Evolutionary conservation across 2,888 invertebrate genomes (phyloP), one percentile per base, ranked within the genome.

Genomic region (Gasteruption jaculator): DNA sequence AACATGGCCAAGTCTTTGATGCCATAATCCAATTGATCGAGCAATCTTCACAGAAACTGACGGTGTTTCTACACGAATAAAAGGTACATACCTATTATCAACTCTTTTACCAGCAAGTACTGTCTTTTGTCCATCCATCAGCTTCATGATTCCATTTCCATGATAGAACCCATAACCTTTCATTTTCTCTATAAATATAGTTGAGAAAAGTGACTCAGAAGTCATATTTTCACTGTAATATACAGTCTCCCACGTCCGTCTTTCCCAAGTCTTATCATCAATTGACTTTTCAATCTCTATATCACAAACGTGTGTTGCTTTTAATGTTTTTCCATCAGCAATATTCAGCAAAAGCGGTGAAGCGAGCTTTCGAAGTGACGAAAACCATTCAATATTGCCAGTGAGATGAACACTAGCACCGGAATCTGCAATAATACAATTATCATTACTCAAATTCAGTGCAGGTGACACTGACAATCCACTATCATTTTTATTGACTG

Each of bases 101-200:
- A 38, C 25, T 11, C 29, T 38, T 38, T 27, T 32, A 11, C 45
- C 45, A 42, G 35, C 30, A 7, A 42, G 12, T 21, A 45, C 20
- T 3, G 15, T 42, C 4, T 35, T 24, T 20, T 15, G 27, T 16
- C 36, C 38, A 12, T 38, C 11, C 1, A 24, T 34, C 12, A 45
- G n/a, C 4, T 33, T 18, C 29, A 45, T 38, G 14, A 42, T 26
- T 31, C 38, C 42, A 20, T 42, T 26, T 25, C 38, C 45, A 16
- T 42, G 42, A 21, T 42, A 45, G 8, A 42, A 42, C 7, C 38
- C 7, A 25, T 42, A 45, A 22, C 38, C 38, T 34, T 38, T 38
- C 5, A 14, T 42, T n/a, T 8, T 35, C 5, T 45, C 42, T 36
- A 45, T 45, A 12, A 35, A 45, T 8, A 15, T 39, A 4, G 36